These are phyloP conservation scores for Eulithis testata DNA, from an alignment of 2,888 invertebrate genomes.

Conservation along the genomic window DNA sequence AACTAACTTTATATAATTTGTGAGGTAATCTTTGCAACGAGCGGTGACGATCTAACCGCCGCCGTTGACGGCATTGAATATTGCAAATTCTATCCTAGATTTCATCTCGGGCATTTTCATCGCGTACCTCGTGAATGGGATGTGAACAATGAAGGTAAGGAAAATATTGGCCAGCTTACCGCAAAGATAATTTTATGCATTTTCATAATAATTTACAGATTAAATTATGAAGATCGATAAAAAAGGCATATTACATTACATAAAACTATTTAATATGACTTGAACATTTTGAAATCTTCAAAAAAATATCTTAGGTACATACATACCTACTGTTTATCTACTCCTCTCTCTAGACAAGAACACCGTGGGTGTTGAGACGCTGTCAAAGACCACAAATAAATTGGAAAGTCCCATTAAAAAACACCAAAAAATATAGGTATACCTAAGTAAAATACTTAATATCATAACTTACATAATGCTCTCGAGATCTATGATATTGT, in stretches of 20 bases:
- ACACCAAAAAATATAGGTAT: no score
- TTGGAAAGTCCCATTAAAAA: no score
- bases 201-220: neutral
- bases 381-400: no score
- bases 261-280: no score
- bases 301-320: no score
- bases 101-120: conserved; percentile 52
- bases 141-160: conserved; percentile 36
- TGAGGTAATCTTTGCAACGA: conserved; percentile 35
- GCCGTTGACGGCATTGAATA: conserved; percentile 46
- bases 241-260: no score
- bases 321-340: no score
- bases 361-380: no score
- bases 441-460: no score
- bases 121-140: conserved; percentile 42
- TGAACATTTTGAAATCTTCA: no score
- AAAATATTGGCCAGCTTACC: conserved; percentile 36
- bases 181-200: conserved; percentile 6
- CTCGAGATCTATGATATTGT: no score
- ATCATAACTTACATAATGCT: neutral
- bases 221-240: neutral
- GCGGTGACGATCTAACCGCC: conserved; percentile 42
- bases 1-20: neutral
- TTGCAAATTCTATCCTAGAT: conserved; percentile 60
- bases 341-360: no score